phyloP scores from a whole-genome alignment of 1,140 invertebrate species.

The Nephila pilipes region DNA sequence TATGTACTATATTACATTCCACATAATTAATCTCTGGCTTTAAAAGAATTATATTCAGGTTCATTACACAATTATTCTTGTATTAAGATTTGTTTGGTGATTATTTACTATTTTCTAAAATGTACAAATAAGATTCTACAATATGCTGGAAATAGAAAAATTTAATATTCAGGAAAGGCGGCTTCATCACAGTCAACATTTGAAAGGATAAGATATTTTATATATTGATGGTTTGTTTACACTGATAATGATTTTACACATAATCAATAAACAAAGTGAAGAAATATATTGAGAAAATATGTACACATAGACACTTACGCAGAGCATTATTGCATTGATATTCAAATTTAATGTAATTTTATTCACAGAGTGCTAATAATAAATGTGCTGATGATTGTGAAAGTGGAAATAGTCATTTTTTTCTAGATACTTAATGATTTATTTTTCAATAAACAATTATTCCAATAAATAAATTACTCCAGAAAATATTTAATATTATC shows the following conservation, averaged over 20 bases:
- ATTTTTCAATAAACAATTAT: too few relatives aligned
- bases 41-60: too few relatives aligned
- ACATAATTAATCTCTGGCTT: too few relatives aligned
- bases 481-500: too few relatives aligned
- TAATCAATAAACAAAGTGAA: neutral
- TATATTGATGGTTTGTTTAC: constrained; percentile 44
- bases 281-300: constrained; percentile 17
- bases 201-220: constrained; percentile 59
- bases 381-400: neutral
- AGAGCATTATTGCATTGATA: constrained; percentile 1
- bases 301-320: constrained; percentile 23
- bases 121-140: too few relatives aligned
- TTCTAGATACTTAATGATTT: neutral
- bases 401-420: neutral
- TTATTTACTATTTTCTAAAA: too few relatives aligned
- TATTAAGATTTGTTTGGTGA: too few relatives aligned
- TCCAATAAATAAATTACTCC: too few relatives aligned
- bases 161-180: constrained; percentile 74
- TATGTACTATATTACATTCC: too few relatives aligned
- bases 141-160: constrained; percentile 67
- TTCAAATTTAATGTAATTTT: neutral
- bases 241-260: constrained; percentile 42
- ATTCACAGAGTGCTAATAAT: neutral
- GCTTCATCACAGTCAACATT: constrained; percentile 74
- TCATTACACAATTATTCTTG: too few relatives aligned